Evolutionary conservation across 2,797 vertebrate genomes (phyloP), one percentile per base, ranked within the genome.

Genomic region (Micrastur ruficollis): DNA sequence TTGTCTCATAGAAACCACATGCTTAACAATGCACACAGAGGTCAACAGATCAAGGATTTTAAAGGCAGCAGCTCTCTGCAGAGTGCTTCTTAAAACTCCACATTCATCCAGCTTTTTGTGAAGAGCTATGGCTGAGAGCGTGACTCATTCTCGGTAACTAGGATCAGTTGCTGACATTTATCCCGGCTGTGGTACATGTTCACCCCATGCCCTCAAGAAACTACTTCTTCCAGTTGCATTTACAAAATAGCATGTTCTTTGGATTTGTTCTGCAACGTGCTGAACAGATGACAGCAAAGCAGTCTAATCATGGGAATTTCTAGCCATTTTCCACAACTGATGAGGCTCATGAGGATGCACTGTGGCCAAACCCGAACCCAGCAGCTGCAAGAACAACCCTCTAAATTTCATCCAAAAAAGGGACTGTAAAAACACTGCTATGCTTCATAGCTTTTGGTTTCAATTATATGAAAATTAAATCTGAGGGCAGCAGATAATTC

Each of bases 141-240:
- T 90, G 95, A 96, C 92, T 96, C 96, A 96, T 52, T 34, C 16
- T 9, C 8, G 20, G 86, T 70, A 92, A 92, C 84, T 11, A 76
- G 68, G 74, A 93, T 88, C 78, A 34, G 86, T 71, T 59, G 89
- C 92, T 95, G 96, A 93, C 91, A 91, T 94, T 96, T 63, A 82
- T 89, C 67, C 89, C 92, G 87, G 95, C 83, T 89, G 90, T 49
- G 86, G 91, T 76, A 58, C 49, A 52, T 1, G 26, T 56, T 93
- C 91, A 92, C 86, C 84, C 81, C 12, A 5, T 91, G 93, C 83
- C 95, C 95, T 93, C 74, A 80, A 92, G 92, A 85, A 95, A 93
- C 59, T 94, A 93, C 74, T 73, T 85, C 58, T 91, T 38, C 52
- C 58, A 49, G 55, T 66, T 4, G 0, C 82, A 73, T 90, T 92